Evolutionary conservation across 2,888 invertebrate species (phyloP), one percentile per base, ranked within the genome.

Genomic region (Chymomyza procnemis): DNA sequence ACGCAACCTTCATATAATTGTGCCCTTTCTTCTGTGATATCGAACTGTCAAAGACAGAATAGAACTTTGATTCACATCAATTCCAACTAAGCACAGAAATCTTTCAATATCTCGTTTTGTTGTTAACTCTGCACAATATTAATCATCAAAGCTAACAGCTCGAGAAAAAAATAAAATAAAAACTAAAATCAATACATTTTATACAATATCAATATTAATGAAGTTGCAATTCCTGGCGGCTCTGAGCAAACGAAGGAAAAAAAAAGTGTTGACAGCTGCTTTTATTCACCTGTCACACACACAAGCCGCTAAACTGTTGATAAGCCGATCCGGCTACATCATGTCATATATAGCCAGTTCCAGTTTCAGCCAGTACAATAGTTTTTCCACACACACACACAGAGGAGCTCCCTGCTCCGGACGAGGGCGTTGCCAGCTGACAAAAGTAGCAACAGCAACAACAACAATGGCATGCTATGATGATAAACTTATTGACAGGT

Each of bases 241-340:
- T n/a, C n/a, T n/a, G 56, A 63, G 48, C n/a, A 56, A 52, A 26
- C 18, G 63, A 66, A 69, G 6, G 22, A 22, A 75, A 65, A 75
- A 76, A 80, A 80, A 71, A 76, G 79, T 77, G 78, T 78, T 87
- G 88, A 88, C 88, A 88, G 80, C 78, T 87, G 78, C 79, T 80
- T 87, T 85, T 82, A 85, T 87, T 80, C 84, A 88, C 84, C 87
- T 88, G 88, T 86, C 88, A 84, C 74, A 65, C 77, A 69, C 81
- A 82, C 84, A 74, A 21, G 78, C 57, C 69, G 82, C 81, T 86
- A 83, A 89, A 82, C 84, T 79, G 76, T 82, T 84, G 83, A 87
- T 82, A 84, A 79, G 75, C 74, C 66, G 64, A 72, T 34, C 46
- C 56, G 54, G 60, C 64, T 74, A 62, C 72, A 64, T 64, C 66